phyloP scores from a whole-genome alignment of 2,797 vertebrate genomes.

The Aldrovandia affinis region DNA sequence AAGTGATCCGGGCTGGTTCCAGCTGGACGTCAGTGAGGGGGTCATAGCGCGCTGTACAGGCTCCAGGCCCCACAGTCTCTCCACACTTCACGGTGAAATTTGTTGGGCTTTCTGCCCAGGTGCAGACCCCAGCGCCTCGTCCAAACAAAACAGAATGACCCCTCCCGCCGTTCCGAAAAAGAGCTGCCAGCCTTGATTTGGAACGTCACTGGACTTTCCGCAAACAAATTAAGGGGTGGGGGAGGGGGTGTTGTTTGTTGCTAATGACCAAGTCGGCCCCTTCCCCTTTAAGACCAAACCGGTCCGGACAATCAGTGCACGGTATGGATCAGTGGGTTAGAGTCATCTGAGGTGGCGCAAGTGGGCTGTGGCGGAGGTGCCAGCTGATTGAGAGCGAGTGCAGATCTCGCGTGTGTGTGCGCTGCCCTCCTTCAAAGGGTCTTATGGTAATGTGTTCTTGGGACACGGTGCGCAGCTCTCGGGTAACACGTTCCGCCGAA shows the following conservation, averaged over 20 bases:
- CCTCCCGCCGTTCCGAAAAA: background rate
- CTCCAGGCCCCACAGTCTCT: background rate
- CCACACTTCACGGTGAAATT: background rate
- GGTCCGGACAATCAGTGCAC: background rate
- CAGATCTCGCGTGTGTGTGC: conserved; percentile 19
- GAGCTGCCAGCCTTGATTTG: background rate
- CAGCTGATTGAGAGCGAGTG: conserved; percentile 20
- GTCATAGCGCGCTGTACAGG: background rate
- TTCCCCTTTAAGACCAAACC: background rate
- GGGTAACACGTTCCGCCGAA: conserved; percentile 46
- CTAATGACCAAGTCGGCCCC: background rate
- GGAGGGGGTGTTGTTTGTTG: background rate
- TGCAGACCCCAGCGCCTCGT: background rate
- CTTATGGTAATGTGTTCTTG: conserved; percentile 30
- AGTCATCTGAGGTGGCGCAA: background rate
- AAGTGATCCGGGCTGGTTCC: background rate
- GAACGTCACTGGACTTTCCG: background rate
- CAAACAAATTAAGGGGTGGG: background rate
- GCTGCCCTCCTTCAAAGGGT: conserved; percentile 40
- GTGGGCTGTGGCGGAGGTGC: background rate
- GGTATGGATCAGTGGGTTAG: background rate
- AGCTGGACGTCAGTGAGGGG: background rate
- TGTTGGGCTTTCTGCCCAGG: conserved; percentile 7
- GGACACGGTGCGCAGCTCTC: background rate
- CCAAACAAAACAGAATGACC: conserved; percentile 11